phyloP scores from a whole-genome alignment of 2,113 vertebrate genomes.

The Gorsachius goisagi region DNA sequence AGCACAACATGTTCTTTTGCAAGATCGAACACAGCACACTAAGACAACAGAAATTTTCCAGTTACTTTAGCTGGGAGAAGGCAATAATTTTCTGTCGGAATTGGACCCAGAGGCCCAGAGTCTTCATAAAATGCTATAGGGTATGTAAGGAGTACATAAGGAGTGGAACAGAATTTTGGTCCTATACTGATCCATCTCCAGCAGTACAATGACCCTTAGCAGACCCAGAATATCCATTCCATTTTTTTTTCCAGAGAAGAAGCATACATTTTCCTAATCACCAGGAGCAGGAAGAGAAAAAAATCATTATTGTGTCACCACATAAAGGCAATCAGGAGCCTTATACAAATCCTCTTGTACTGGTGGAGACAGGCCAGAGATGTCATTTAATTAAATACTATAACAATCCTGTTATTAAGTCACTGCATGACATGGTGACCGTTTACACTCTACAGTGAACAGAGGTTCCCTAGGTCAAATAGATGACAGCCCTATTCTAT shows the following conservation, averaged over 20 bases:
- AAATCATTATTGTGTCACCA: neutral
- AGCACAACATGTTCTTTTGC: neutral
- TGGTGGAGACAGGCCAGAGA: neutral
- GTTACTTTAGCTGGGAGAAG: neutral
- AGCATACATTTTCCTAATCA: neutral
- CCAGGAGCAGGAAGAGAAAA: neutral
- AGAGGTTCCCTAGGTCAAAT: neutral
- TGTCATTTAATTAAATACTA: neutral
- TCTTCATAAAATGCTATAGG: neutral
- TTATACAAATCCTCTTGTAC: neutral
- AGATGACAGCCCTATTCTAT: neutral
- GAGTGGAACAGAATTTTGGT: neutral
- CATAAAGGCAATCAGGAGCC: neutral
- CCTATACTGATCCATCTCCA: neutral
- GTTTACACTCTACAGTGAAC: neutral
- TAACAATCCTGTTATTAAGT: neutral
- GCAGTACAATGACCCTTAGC: neutral
- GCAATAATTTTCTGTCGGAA: neutral
- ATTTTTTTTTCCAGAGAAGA: neutral
- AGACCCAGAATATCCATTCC: neutral
- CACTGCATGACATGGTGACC: rapidly evolving
- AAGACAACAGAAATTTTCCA: neutral
- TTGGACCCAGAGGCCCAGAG: neutral
- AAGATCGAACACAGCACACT: neutral
- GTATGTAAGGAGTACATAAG: neutral